phyloP scores from a whole-genome alignment of 2,113 vertebrate genomes.

The Gobiocypris rarus region DNA sequence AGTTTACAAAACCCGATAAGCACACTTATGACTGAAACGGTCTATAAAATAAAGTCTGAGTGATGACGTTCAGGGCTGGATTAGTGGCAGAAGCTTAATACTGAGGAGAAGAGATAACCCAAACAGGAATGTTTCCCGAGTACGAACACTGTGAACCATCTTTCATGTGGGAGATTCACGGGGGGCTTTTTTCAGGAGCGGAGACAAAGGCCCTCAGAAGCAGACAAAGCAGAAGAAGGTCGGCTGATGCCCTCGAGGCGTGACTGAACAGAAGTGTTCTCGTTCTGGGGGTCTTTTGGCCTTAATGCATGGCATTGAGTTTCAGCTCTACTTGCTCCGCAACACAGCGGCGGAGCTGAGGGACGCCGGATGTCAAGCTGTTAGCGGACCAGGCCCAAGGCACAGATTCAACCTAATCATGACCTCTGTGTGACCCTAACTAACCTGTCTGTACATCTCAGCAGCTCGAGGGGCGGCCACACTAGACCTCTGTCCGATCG shows the following conservation, averaged over 20 bases:
- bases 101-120: not conserved
- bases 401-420: constrained; percentile 17
- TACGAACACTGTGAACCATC: not conserved
- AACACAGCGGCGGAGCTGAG: not conserved
- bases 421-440: not conserved
- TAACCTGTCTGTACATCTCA: not conserved
- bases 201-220: constrained; percentile 31
- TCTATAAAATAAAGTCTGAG: not conserved
- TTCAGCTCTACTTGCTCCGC: constrained; percentile 43
- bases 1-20: constrained; percentile 6
- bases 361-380: not conserved
- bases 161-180: not conserved
- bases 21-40: not conserved
- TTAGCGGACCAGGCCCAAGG: not conserved
- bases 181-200: not conserved
- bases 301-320: constrained; percentile 15
- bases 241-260: not conserved
- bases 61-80: not conserved
- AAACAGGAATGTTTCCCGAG: constrained; percentile 1
- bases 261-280: not conserved
- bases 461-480: not conserved
- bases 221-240: not conserved
- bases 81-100: not conserved
- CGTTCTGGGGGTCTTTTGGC: constrained; percentile 2
- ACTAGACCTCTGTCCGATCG: not conserved